These are phyloP conservation scores for Astyanax mexicanus DNA, from an alignment of 2,797 vertebrate genomes.

Conservation along the genomic window DNA sequence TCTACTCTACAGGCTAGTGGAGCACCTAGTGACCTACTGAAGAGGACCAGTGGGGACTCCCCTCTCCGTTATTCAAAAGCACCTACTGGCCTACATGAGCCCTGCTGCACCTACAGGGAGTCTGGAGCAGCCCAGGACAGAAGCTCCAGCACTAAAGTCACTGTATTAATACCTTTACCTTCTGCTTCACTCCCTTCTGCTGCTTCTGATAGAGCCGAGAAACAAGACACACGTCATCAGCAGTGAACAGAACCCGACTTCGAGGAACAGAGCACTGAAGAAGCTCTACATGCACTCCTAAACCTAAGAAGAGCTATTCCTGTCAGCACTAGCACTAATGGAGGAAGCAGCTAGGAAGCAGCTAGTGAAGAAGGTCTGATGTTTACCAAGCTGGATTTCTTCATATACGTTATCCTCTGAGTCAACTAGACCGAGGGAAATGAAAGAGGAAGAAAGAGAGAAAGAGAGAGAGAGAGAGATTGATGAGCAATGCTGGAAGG, in stretches of 20 bases:
- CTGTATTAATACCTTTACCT: conserved; percentile 28
- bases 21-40: conserved; percentile 33
- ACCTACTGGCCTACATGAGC: background rate
- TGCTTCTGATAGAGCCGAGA: conserved; percentile 17
- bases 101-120: conserved; percentile 15
- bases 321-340: background rate
- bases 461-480: conserved; percentile 21
- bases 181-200: conserved; percentile 28
- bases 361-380: background rate
- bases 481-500: conserved; percentile 9
- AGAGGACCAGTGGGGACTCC: conserved; percentile 25
- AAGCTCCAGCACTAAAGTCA: background rate
- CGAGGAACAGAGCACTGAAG: background rate
- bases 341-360: background rate
- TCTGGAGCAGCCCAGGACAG: background rate
- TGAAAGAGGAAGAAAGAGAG: conserved; percentile 1
- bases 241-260: background rate
- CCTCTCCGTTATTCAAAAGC: background rate
- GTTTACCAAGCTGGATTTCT: conserved; percentile 43
- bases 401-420: conserved; percentile 43
- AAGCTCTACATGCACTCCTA: background rate
- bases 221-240: conserved; percentile 24
- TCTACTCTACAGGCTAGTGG: conserved; percentile 9
- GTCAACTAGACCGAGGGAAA: too few relatives aligned
- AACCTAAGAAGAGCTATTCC: background rate